Percentiles rank a stretch among this genome's conserved stretches.
Conservation (phyloP, 2,113 vertebrate species). For the Monopterus albus region DNA sequence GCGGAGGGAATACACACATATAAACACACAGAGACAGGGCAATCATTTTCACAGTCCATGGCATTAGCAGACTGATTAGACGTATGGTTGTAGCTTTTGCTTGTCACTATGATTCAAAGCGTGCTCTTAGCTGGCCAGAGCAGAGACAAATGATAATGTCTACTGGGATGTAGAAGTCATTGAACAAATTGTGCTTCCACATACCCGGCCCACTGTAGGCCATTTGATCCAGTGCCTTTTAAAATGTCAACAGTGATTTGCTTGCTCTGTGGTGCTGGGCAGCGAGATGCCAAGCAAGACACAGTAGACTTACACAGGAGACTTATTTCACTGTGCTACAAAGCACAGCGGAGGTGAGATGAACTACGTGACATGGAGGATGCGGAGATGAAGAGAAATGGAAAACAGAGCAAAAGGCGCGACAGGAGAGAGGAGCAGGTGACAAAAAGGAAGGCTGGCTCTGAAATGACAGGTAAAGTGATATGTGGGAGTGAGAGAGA, state of each 20-base stretch:
- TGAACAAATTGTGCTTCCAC: conserved; percentile 73
- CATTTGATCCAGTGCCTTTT: conserved; percentile 79
- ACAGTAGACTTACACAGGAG: conserved; percentile 67
- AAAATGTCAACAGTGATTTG: conserved; percentile 83
- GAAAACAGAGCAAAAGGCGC: conserved; percentile 35
- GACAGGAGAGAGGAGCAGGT: conserved; percentile 46
- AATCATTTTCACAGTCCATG: conserved; percentile 50
- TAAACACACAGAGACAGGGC: conserved; percentile 24
- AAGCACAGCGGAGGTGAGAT: conserved; percentile 58
- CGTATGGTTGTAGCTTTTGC: conserved; percentile 62
- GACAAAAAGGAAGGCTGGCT: conserved; percentile 51
- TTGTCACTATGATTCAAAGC: conserved; percentile 76
- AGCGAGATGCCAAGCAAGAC: conserved; percentile 64
- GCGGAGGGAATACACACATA: conserved; percentile 16
- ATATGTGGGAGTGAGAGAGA: conserved; percentile 40
- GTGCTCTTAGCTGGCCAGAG: conserved; percentile 67
- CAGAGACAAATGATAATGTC: conserved; percentile 74
- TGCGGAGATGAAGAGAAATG: conserved; percentile 53
- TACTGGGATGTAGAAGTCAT: conserved; percentile 72
- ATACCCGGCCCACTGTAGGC: conserved; percentile 63
- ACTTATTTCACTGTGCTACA: conserved; percentile 51
- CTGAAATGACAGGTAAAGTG: conserved; percentile 54
- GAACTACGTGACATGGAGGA: conserved; percentile 58
- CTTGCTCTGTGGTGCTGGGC: conserved; percentile 63
- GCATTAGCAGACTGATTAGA: conserved; percentile 61